A percentile compares a stretch with the other conserved stretches of the same genome.
Conservation (phyloP, 2,888 invertebrate genomes). For the Augiades crinisus region DNA sequence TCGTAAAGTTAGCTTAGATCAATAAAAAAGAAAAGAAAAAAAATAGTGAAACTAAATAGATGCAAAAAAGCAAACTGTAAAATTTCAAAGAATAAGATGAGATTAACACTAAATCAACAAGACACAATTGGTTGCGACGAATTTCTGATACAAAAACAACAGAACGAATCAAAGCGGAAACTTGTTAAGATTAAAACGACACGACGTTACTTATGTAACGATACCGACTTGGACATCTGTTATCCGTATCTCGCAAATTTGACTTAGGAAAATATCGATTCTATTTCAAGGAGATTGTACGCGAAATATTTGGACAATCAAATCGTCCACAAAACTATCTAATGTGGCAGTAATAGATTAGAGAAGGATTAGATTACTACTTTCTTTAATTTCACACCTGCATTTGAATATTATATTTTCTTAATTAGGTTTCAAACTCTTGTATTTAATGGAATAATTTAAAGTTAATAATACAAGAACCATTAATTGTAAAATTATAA, state of each 20-base stretch:
- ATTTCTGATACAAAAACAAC: constrained; percentile 4
- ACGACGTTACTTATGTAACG: not conserved
- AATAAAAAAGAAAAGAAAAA: no score
- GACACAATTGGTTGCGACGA: constrained; percentile 13
- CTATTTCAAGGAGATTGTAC: not conserved
- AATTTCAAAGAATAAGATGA: not conserved
- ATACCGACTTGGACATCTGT: not conserved
- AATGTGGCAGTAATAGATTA: no score
- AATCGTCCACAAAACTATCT: no score
- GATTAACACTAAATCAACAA: constrained; percentile 3
- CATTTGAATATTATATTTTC: no score
- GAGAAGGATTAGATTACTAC: no score
- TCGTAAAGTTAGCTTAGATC: no score
- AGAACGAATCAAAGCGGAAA: constrained; percentile 3
- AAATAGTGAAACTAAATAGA: not conserved
- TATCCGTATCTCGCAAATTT: not conserved
- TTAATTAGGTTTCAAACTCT: no score
- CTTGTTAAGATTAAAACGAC: not conserved
- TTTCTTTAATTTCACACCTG: no score
- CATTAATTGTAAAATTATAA: no score
- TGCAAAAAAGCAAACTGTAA: not conserved
- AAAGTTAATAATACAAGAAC: no score
- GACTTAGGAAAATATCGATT: not conserved
- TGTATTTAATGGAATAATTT: no score
- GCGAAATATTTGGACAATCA: not conserved